Evolutionary conservation across 2,888 invertebrate species (phyloP).

Genomic region (Nephrotoma guestfalica): DNA sequence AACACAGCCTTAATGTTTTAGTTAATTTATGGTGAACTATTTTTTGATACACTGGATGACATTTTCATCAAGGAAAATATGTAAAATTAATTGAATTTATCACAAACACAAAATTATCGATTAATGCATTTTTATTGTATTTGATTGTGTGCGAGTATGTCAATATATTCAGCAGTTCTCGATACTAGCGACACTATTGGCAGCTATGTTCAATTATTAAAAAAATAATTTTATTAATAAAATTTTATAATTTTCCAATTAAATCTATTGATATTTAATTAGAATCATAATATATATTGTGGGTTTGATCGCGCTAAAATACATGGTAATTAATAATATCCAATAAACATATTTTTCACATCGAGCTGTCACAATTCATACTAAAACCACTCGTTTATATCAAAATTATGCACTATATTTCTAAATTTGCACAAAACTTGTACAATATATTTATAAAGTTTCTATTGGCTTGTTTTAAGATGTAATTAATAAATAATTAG

Average conservation of each 20-base stretch:
- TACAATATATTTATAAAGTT: background rate
- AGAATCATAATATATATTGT: background rate
- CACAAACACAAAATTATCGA: background rate
- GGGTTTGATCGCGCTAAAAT: background rate
- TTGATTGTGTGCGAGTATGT: background rate
- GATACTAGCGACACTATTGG: slow-evolving; percentile 2
- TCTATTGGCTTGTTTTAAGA: background rate
- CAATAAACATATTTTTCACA: background rate
- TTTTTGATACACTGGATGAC: background rate
- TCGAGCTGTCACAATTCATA: background rate
- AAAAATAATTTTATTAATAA: background rate
- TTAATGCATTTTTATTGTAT: background rate
- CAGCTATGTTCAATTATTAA: slow-evolving; percentile 4
- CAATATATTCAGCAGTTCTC: background rate
- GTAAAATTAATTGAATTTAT: background rate
- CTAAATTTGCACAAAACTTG: background rate
- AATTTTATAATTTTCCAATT: background rate
- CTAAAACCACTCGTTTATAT: background rate
- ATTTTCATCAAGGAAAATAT: background rate
- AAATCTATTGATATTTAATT: background rate
- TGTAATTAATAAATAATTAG: background rate
- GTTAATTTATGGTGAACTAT: background rate
- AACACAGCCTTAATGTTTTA: background rate
- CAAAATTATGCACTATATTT: background rate
- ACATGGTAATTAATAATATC: background rate